phyloP scores from a whole-genome alignment of 2,797 vertebrate species.

The Anguilla anguilla region DNA sequence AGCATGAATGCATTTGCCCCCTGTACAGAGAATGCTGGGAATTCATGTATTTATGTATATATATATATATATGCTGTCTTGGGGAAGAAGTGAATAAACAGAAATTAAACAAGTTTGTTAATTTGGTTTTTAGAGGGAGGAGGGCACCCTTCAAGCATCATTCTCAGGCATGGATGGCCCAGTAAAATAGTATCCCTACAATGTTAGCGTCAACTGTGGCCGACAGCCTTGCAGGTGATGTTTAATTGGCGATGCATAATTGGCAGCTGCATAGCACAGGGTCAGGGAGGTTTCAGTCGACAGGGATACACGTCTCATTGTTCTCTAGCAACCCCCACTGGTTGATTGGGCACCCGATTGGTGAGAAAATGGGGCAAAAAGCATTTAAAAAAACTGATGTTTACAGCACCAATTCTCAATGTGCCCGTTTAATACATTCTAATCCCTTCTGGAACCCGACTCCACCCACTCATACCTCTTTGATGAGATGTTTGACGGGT shows the following conservation, averaged over 20 bases:
- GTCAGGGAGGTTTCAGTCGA: neutral
- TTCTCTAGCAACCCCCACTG: neutral
- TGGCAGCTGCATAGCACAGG: neutral
- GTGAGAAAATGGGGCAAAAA: neutral
- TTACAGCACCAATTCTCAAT: neutral
- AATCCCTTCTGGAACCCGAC: neutral
- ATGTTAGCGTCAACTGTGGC: neutral
- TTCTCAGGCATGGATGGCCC: no score
- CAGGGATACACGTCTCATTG: neutral
- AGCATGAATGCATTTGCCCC: neutral
- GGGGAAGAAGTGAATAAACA: neutral
- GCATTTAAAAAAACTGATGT: neutral
- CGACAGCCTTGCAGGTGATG: neutral
- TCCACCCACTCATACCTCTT: constrained; percentile 70
- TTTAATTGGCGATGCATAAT: no score
- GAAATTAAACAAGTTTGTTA: no score
- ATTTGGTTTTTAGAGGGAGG: no score
- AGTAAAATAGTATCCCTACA: no score
- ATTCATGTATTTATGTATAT: neutral
- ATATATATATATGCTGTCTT: neutral
- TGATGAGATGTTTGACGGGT: constrained; percentile 85
- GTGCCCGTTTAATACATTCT: neutral
- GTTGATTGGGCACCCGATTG: neutral
- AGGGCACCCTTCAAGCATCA: neutral
- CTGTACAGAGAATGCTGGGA: neutral